Evolutionary conservation across 2,888 invertebrate species (phyloP).

Genomic region (Yponomeuta plumbellus): DNA sequence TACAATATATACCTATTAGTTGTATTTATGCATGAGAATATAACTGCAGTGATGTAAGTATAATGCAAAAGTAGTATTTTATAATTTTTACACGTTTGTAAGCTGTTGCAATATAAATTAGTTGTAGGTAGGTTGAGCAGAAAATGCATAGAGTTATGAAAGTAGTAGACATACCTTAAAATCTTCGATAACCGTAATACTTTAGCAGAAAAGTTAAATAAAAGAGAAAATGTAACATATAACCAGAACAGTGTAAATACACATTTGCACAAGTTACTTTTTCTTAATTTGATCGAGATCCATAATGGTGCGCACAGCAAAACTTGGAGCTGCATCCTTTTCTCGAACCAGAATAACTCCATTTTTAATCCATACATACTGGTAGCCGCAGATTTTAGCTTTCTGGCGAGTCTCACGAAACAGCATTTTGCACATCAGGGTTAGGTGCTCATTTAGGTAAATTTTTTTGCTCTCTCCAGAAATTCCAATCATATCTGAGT

Average conservation of each 20-base stretch:
- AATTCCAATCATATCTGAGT: too few relatives aligned
- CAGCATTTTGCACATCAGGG: not conserved
- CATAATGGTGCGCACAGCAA: not conserved
- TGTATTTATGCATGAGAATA: too few relatives aligned
- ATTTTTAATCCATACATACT: not conserved
- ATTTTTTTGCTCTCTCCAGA: not conserved
- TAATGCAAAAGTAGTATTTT: too few relatives aligned
- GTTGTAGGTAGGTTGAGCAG: not conserved
- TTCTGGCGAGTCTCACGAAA: not conserved
- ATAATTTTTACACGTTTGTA: too few relatives aligned
- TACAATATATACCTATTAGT: too few relatives aligned
- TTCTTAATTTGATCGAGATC: not conserved
- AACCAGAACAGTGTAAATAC: not conserved
- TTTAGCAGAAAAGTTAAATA: not conserved
- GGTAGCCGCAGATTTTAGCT: not conserved
- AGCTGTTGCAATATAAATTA: too few relatives aligned
- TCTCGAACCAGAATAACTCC: not conserved
- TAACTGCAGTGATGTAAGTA: too few relatives aligned
- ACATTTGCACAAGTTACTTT: too few relatives aligned
- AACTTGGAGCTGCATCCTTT: not conserved
- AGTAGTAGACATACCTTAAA: not conserved
- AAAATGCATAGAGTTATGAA: not conserved
- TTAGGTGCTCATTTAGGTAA: not conserved
- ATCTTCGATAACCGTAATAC: not conserved
- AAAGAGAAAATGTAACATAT: conserved; percentile 1